These are phyloP conservation scores for Anoplopoma fimbria DNA, from an alignment of 2,113 vertebrate genomes.

Conservation along the genomic window DNA sequence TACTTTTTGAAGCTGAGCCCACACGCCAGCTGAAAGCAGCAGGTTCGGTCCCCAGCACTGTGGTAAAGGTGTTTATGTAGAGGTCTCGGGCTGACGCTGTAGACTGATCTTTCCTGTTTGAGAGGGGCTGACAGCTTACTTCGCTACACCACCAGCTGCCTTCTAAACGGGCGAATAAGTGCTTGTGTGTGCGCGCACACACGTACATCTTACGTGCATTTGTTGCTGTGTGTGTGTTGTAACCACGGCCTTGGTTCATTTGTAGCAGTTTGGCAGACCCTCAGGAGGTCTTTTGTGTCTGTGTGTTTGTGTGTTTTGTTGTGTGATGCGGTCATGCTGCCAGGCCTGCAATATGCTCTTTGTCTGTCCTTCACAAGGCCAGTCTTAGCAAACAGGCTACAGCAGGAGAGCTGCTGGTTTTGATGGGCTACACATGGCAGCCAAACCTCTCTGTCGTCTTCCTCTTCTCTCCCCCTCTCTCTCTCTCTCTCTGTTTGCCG, in stretches of 20 bases:
- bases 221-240: slow-evolving; percentile 45
- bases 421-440: slow-evolving; percentile 65
- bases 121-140: slow-evolving; percentile 43
- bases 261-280: slow-evolving; percentile 60
- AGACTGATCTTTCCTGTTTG: slow-evolving; percentile 38
- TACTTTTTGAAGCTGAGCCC: slow-evolving; percentile 15
- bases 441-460: slow-evolving; percentile 40
- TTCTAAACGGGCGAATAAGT: neutral
- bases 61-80: slow-evolving; percentile 39
- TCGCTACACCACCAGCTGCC: slow-evolving; percentile 40
- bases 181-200: slow-evolving; percentile 13
- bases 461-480: slow-evolving; percentile 1
- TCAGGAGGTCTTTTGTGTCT: slow-evolving; percentile 62
- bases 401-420: slow-evolving; percentile 70
- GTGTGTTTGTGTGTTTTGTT: slow-evolving; percentile 40
- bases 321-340: slow-evolving; percentile 60
- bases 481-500: slow-evolving; percentile 24
- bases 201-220: neutral
- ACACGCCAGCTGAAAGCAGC: slow-evolving; percentile 27
- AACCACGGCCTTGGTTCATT: slow-evolving; percentile 54
- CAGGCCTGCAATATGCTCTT: slow-evolving; percentile 79
- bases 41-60: neutral
- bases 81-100: slow-evolving; percentile 31
- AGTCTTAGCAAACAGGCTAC: slow-evolving; percentile 69
- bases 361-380: slow-evolving; percentile 75